phyloP scores from a whole-genome alignment of 2,888 invertebrate genomes.

The Pharmacophagus antenor region DNA sequence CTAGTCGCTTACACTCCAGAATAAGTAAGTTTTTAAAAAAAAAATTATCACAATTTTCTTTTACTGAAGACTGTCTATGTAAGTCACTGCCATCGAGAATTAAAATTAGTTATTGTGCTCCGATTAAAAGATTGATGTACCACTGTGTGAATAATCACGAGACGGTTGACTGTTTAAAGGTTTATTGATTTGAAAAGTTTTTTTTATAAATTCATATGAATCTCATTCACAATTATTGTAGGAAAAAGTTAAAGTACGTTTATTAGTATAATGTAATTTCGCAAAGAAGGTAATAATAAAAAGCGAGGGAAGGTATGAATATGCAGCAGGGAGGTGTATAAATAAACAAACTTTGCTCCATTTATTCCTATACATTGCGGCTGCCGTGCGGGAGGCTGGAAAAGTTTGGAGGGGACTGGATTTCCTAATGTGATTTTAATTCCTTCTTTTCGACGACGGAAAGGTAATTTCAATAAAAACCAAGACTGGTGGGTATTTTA shows the following conservation, averaged over 20 bases:
- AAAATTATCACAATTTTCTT: too few relatives aligned
- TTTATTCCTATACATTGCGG: slow-evolving; percentile 79
- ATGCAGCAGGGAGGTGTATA: slow-evolving; percentile 74
- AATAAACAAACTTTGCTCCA: slow-evolving; percentile 78
- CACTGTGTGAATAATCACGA: not conserved
- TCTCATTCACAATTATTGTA: not conserved
- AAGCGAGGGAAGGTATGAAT: slow-evolving; percentile 74
- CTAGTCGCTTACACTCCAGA: too few relatives aligned
- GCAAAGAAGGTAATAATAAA: slow-evolving; percentile 49
- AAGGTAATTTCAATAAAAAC: slow-evolving; percentile 75
- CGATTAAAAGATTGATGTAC: too few relatives aligned
- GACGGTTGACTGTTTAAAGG: too few relatives aligned
- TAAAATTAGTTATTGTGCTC: too few relatives aligned
- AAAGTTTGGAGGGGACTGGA: slow-evolving; percentile 76
- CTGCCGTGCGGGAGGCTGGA: slow-evolving; percentile 69
- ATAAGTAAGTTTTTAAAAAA: too few relatives aligned
- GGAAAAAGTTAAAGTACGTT: not conserved
- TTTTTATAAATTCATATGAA: too few relatives aligned
- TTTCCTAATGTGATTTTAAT: slow-evolving; percentile 81
- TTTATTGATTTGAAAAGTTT: too few relatives aligned
- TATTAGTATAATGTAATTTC: not conserved
- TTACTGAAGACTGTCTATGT: too few relatives aligned
- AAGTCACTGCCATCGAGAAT: too few relatives aligned
- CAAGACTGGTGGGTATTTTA: slow-evolving; percentile 63
- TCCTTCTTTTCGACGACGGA: slow-evolving; percentile 73